Evolutionary conservation across 2,888 invertebrate genomes (phyloP), one percentile per base, ranked within the genome.

Genomic region (Cybosia mesomella): DNA sequence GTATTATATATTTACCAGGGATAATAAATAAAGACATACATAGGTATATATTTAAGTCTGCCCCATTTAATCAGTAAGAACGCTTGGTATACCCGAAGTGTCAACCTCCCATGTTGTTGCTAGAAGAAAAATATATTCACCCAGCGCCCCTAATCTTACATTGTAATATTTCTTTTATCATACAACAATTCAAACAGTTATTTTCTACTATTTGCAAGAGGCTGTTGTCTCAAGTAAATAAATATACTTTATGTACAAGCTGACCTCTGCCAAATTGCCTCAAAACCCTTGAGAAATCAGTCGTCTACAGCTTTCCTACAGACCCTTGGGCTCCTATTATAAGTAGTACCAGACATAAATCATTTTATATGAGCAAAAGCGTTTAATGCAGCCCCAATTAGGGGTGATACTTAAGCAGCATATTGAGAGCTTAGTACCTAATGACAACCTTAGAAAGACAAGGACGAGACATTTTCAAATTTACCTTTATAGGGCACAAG

Each of bases 331-430:
- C 57, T 68, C 70, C 66, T 70, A 75, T 80, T 80, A 73, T 63
- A 79, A 81, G 74, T 73, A 74, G 76, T 72, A 72, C 73, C 74
- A 76, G 79, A 80, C 83, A 88, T 91, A 90, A 91, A 91, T 91
- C 90, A 91, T 88, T 89, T 89, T 89, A 88, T 89, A 90, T 85
- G 87, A 85, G 80, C 83, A 85, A 87, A 87, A 88, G 86, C 88
- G 86, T 85, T 89, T 91, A 90, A 90, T 89, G 89, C 89, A 87
- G 73, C 84, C 84, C 84, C 88, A 91, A 91, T 91, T 91, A 91
- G 87, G 85, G 75, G 71, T 72, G 81, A 77, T 75, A 79, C 85
- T 85, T 83, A 81, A 83, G 80, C 77, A 79, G 81, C 82, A 82
- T 83, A 86, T 84, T 83, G 84, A 73, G 79, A 76, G 77, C 83